Evolutionary conservation across 2,797 vertebrate genomes (phyloP), one percentile per base, ranked within the genome.

Genomic region (Myiothlypis chrysogaster): DNA sequence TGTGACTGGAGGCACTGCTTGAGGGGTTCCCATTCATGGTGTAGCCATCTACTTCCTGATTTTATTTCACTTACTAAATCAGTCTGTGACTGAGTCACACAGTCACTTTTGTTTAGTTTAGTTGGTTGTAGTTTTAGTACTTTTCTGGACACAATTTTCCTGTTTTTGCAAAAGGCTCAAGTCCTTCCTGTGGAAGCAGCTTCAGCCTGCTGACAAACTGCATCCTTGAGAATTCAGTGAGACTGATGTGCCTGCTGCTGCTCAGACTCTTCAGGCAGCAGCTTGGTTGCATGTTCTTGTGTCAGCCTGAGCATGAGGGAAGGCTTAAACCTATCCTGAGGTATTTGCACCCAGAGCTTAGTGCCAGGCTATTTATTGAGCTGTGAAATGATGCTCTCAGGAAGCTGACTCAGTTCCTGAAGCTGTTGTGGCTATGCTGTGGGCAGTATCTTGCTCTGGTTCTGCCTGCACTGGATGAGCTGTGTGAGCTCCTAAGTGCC

Each of bases 341-440:
- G 61, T 73, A 70, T 35, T 5, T 43, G 25, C 43, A 88, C 14
- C 35, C 50, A 46, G 55, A 78, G 72, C 83, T 91, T 14, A 37
- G 61, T 83, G 79, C 57, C 55, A 1, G 32, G 72, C 57, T 65
- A 65, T 91, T 94, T 79, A 73, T 87, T 83, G 81, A 83, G 77
- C 94, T 88, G 77, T 88, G 83, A 88, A 91, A 81, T 63, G 34
- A 50, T 91, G 85, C 65, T 91, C 72, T 34, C 50, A 83, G 80
- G 85, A 91, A 94, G 55, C 55, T 94, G 87, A 93, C 61, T 95
- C 61, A 43, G 69, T 91, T 96, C 61, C 69, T 81, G 57, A 57
- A 94, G 65, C 72, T 30, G 15, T 43, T 88, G 61, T 71, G 87
- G 82, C 82, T 68, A 8, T 6, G 25, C 68, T 50, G 24, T 32